A percentile compares a stretch with the other conserved stretches of the same genome.
Conservation (phyloP, 2,888 invertebrate genomes). For the Dexiosoma caninum region DNA sequence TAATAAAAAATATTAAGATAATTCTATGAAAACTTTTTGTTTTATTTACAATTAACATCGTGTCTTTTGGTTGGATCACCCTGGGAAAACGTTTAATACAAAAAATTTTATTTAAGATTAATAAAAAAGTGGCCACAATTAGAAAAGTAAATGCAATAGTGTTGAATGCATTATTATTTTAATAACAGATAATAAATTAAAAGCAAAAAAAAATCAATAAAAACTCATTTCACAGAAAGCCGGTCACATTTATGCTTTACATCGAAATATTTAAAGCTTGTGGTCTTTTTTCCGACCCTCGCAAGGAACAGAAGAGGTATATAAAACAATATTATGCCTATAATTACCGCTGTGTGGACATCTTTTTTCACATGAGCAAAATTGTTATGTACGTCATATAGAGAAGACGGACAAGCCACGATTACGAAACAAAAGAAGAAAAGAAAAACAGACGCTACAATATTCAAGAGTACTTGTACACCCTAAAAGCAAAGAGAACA, state of each 20-base stretch:
- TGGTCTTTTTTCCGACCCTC: neutral
- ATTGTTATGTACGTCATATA: conserved; percentile 62
- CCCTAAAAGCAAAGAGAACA: neutral
- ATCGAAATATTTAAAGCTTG: neutral
- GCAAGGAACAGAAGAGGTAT: neutral
- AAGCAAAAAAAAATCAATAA: no score
- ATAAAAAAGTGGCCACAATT: no score
- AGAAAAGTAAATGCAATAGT: no score
- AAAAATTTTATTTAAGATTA: no score
- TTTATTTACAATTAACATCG: no score
- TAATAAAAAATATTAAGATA: no score
- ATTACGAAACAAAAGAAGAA: conserved; percentile 1
- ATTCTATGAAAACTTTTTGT: no score
- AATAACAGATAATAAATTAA: no score
- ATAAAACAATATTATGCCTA: conserved; percentile 31
- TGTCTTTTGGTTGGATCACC: no score
- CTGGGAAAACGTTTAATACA: no score
- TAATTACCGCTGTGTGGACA: conserved; percentile 66
- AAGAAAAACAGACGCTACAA: neutral
- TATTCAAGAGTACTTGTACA: neutral
- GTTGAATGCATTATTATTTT: no score
- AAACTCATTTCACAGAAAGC: no score
- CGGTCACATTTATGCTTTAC: conserved; percentile 17
- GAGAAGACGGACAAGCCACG: conserved; percentile 15
- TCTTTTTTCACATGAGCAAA: conserved; percentile 65